Evolutionary conservation across 2,888 invertebrate species (phyloP), one percentile per base, ranked within the genome.

Genomic region (Parthenolecanium corni): DNA sequence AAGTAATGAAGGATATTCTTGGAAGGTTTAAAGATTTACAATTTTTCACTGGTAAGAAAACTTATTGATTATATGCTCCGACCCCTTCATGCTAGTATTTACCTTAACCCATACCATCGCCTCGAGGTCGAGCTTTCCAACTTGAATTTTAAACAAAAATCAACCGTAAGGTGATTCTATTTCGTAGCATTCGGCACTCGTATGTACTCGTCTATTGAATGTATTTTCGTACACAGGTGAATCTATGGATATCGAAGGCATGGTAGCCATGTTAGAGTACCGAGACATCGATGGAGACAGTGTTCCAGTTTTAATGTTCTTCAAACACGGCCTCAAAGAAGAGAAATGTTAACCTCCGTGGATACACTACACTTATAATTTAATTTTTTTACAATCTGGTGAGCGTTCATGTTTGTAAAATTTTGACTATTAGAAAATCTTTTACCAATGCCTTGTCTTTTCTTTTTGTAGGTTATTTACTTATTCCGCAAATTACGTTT

Each of bases 191-290:
- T n/a, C n/a, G n/a, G n/a, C n/a, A n/a, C n/a, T n/a, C n/a, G n/a
- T n/a, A n/a, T n/a, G n/a, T n/a, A n/a, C n/a, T n/a, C n/a, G n/a
- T n/a, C n/a, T n/a, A n/a, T n/a, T n/a, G n/a, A n/a, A n/a, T n/a
- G n/a, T n/a, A n/a, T n/a, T n/a, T n/a, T 18, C 18, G 36, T 38
- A 12, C 42, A 83, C 84, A 67, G 93, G 94, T 23, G 92, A 92
- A 77, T 88, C 89, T 14, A 90, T 90, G 89, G 92, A 91, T 71
- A 84, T 86, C 66, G 94, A 94, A 68, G 94, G 91, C 68, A 85
- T 91, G 84, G 87, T 96, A n/a, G 91, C 85, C 66, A 80, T 96
- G 73, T 81, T 90, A 76, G 94, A 94, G 75, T 96, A 94, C 76
- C 84, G 92, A 73, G 93, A 93, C 66, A 83, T 89, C 65, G 81